These are phyloP conservation scores for Desmophyllum pertusum DNA, from an alignment of 92 coral and sea anemone genomes.

Conservation along the genomic window DNA sequence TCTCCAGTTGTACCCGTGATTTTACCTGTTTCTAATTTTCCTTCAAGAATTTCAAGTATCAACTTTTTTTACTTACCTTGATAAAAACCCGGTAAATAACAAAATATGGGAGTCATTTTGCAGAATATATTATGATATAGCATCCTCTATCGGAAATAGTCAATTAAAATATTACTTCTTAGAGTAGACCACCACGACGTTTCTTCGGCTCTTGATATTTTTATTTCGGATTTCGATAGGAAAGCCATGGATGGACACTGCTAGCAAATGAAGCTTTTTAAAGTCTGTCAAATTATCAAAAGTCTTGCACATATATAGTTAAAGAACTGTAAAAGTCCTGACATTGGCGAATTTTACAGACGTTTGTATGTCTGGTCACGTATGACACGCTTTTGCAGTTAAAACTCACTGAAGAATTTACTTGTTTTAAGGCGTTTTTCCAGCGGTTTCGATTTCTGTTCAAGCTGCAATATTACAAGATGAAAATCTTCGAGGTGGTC, in stretches of 20 bases:
- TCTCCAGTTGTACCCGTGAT: no score
- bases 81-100: background rate
- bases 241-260: background rate
- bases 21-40: background rate
- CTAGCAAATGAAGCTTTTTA: no score
- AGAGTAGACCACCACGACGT: background rate
- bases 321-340: background rate
- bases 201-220: background rate
- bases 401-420: no score
- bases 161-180: no score
- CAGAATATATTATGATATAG: background rate
- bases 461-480: background rate
- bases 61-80: background rate
- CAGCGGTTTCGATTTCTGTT: background rate
- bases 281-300: no score
- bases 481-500: background rate
- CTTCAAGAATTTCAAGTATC: background rate
- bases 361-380: background rate
- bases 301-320: no score
- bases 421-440: background rate
- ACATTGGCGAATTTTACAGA: background rate
- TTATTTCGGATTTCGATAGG: background rate
- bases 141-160: no score
- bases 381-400: no score
- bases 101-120: background rate